Conservation (phyloP, 2,113 vertebrate genomes). For the Hystrix cristata region DNA sequence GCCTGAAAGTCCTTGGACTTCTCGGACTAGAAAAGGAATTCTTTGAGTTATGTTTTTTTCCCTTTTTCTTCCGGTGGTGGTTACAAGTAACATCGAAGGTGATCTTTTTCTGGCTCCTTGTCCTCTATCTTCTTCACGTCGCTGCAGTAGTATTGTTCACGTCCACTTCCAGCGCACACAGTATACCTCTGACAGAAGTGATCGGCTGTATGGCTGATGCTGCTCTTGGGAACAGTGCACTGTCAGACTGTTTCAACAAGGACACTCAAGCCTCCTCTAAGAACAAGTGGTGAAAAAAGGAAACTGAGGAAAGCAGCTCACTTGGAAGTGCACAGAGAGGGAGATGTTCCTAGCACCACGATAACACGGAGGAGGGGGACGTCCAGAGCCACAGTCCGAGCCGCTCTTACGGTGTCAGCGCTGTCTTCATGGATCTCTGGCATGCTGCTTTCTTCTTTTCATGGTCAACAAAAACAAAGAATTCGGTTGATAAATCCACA, state of each 20-base stretch:
- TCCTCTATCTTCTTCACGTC: conserved; percentile 97
- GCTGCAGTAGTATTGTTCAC: conserved; percentile 93
- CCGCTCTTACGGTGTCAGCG: conserved; percentile 92
- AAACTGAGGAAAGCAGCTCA: conserved; percentile 99
- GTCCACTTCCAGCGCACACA: conserved; percentile 92
- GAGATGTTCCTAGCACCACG: conserved; percentile 99
- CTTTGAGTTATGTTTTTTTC: conserved; percentile 98
- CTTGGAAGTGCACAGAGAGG: conserved; percentile 99
- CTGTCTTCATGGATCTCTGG: conserved; percentile 99
- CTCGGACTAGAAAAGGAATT: conserved; percentile 97
- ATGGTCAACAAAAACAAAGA: conserved; percentile 96
- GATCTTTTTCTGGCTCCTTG: conserved; percentile 96
- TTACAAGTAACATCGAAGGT: conserved; percentile 97
- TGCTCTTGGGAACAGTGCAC: conserved; percentile 98
- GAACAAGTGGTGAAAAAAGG: conserved; percentile 95
- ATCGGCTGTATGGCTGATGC: conserved; percentile 97
- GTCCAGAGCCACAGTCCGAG: conserved; percentile 91
- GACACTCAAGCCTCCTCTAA: conserved; percentile 94
- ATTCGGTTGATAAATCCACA: conserved; percentile 98
- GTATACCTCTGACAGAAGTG: conserved; percentile 96
- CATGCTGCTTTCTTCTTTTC: conserved; percentile 97
- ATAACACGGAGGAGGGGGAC: conserved; percentile 97
- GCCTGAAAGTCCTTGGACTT: conserved; percentile 99
- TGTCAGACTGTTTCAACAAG: conserved; percentile 99
- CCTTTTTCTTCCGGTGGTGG: conserved; percentile 99